phyloP scores from a whole-genome alignment of 2,888 invertebrate species.

The Pseudolycoriella hygida region DNA sequence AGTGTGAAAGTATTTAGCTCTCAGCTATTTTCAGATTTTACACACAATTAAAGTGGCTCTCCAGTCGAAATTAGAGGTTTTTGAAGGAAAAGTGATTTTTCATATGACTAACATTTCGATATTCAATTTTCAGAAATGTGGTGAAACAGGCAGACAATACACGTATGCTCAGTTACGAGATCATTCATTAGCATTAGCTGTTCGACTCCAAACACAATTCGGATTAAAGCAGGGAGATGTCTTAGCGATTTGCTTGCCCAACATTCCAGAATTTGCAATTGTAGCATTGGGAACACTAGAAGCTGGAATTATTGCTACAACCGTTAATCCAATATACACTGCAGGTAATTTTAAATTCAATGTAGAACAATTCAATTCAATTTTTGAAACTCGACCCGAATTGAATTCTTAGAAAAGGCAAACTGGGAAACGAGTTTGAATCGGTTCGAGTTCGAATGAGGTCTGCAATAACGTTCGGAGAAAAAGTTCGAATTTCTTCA shows the following conservation, averaged over 20 bases:
- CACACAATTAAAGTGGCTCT: too few relatives aligned
- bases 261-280: slow-evolving; percentile 55
- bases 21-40: too few relatives aligned
- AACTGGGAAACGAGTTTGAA: too few relatives aligned
- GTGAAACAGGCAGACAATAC: slow-evolving; percentile 49
- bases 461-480: too few relatives aligned
- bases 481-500: too few relatives aligned
- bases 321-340: slow-evolving; percentile 59
- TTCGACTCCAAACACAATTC: slow-evolving; percentile 44
- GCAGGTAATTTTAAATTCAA: slow-evolving; percentile 32
- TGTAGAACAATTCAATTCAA: too few relatives aligned
- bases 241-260: slow-evolving; percentile 53
- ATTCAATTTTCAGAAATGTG: slow-evolving; percentile 42
- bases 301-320: slow-evolving; percentile 50
- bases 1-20: too few relatives aligned
- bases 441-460: too few relatives aligned
- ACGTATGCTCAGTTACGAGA: slow-evolving; percentile 49
- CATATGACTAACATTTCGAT: neutral
- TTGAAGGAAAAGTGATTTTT: too few relatives aligned
- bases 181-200: slow-evolving; percentile 43
- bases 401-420: too few relatives aligned
- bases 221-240: slow-evolving; percentile 48
- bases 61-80: too few relatives aligned
- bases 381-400: too few relatives aligned
- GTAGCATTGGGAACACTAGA: slow-evolving; percentile 45